Evolutionary conservation across 2,113 vertebrate species (phyloP).

Genomic region (Xyrauchen texanus): DNA sequence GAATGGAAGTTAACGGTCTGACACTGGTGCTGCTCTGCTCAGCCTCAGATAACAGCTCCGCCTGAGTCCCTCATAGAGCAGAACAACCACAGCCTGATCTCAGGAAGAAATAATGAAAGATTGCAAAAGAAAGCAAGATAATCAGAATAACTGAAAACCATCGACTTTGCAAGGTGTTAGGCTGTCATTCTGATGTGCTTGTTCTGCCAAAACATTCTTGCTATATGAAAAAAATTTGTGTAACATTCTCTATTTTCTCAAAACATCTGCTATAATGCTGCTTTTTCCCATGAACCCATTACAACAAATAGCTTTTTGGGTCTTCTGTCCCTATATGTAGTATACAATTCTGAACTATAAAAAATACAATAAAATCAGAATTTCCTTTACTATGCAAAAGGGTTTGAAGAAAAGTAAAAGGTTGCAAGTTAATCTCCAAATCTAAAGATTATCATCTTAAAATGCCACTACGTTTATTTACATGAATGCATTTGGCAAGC

Average conservation of each 20-base stretch:
- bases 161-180: conserved; percentile 44
- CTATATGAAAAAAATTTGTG: too few species aligned
- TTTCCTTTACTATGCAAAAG: too few species aligned
- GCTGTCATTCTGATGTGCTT: conserved; percentile 33
- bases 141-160: conserved; percentile 58
- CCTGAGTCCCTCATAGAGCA: conserved; percentile 40
- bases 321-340: too few species aligned
- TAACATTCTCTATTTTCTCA: too few species aligned
- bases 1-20: conserved; percentile 53
- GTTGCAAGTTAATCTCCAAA: background rate
- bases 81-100: conserved; percentile 52
- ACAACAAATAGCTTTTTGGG: too few species aligned
- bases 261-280: too few species aligned
- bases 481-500: too few species aligned
- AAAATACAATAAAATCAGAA: too few species aligned
- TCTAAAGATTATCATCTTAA: background rate
- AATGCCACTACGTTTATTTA: too few species aligned
- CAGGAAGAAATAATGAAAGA: conserved; percentile 55
- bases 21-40: conserved; percentile 50
- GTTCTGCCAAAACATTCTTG: too few species aligned
- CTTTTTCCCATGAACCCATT: too few species aligned
- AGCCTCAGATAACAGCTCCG: conserved; percentile 53
- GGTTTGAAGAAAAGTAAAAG: background rate
- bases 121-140: conserved; percentile 49
- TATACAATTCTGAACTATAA: too few species aligned